phyloP scores from a whole-genome alignment of 2,888 invertebrate genomes.

The Yponomeuta cagnagella region DNA sequence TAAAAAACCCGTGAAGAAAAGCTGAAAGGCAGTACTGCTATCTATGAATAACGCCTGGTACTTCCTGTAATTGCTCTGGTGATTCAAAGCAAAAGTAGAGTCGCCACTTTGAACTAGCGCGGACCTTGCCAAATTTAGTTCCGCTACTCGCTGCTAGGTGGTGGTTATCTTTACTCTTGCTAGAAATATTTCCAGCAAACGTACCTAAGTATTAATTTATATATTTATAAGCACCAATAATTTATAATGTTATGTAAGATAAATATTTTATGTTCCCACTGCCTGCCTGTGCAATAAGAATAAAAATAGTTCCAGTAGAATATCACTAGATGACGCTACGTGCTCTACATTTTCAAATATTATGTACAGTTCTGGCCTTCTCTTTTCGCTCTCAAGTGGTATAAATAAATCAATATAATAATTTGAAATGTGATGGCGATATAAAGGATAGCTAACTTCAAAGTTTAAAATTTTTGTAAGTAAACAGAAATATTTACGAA shows the following conservation, averaged over 20 bases:
- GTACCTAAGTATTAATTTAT: no score
- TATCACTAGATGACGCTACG: neutral
- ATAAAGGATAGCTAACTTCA: no score
- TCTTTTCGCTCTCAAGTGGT: neutral
- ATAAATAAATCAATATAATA: neutral
- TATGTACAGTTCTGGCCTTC: neutral
- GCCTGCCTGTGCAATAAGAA: no score
- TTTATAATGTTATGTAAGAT: no score
- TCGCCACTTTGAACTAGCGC: neutral
- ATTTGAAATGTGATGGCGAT: no score
- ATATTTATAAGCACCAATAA: no score
- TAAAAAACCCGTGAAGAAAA: no score
- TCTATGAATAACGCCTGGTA: neutral
- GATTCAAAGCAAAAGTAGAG: neutral
- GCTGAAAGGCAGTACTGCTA: neutral
- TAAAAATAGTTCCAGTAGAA: neutral
- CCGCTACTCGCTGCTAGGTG: slow-evolving; percentile 38
- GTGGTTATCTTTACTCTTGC: slow-evolving; percentile 21
- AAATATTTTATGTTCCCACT: no score
- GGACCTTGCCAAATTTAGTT: slow-evolving; percentile 13
- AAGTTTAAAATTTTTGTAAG: no score
- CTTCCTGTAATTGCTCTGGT: neutral
- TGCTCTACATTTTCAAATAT: neutral
- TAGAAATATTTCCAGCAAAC: no score
- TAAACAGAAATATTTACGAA: no score